phyloP scores from a whole-genome alignment of 1,140 invertebrate species.

The Ceratina australensis region DNA sequence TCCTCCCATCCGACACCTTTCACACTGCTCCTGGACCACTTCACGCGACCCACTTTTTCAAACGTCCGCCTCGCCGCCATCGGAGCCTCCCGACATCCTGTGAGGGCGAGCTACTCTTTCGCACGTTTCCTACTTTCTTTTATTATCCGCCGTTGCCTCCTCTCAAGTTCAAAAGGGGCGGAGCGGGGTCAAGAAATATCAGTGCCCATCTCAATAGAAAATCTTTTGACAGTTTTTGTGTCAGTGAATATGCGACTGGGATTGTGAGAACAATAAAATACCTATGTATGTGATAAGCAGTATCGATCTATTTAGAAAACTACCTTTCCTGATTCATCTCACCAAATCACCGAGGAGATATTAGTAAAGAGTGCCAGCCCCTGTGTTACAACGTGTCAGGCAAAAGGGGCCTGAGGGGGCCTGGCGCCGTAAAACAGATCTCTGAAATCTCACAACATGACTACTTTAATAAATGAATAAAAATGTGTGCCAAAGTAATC shows the following conservation, averaged over 20 bases:
- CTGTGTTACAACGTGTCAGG: no score
- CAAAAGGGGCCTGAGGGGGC: no score
- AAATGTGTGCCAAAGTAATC: no score
- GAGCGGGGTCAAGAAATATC: not conserved
- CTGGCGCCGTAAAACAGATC: no score
- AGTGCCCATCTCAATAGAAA: not conserved
- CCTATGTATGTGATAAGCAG: no score
- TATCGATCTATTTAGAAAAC: not conserved
- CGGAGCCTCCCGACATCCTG: not conserved
- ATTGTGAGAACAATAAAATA: no score
- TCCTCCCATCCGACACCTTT: slow-evolving; percentile 18
- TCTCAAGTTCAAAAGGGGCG: not conserved
- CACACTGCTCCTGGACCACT: slow-evolving; percentile 24
- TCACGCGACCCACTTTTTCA: slow-evolving; percentile 35
- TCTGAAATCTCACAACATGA: no score
- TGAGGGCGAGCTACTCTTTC: not conserved
- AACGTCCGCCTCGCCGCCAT: not conserved
- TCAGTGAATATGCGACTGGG: not conserved
- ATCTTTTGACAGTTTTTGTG: not conserved
- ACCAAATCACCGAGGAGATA: no score
- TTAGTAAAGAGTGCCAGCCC: no score
- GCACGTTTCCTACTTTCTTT: not conserved
- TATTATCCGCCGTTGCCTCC: not conserved
- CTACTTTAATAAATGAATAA: no score
- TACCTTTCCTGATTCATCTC: not conserved